A percentile compares a stretch with the other conserved stretches of the same genome.
These are phyloP conservation scores for Acomys russatus DNA, from an alignment of 2,797 vertebrate genomes.

Conservation along the genomic window DNA sequence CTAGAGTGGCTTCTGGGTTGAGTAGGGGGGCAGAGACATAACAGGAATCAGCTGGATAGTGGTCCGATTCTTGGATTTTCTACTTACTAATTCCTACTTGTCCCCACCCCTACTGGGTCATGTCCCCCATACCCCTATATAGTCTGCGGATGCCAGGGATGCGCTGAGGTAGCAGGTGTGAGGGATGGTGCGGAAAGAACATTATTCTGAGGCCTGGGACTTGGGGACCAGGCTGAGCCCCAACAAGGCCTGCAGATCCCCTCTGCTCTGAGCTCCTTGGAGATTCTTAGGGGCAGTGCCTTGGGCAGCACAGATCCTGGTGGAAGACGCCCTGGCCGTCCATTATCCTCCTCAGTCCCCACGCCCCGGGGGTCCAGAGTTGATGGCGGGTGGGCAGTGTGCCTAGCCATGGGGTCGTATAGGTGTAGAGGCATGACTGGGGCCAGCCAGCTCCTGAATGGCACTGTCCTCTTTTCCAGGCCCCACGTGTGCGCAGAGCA, in stretches of 20 bases:
- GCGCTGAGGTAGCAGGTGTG: too few relatives aligned
- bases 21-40: neutral
- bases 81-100: neutral
- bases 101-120: neutral
- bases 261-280: fast-evolving
- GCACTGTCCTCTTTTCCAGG: conserved; percentile 87
- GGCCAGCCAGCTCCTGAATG: neutral
- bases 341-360: neutral
- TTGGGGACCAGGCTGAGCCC: fast-evolving
- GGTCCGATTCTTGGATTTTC: neutral
- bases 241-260: too few relatives aligned
- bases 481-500: conserved; percentile 94
- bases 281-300: neutral
- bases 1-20: neutral
- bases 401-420: fast-evolving
- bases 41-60: neutral
- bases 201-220: fast-evolving
- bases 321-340: neutral
- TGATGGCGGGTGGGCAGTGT: neutral
- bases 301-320: too few relatives aligned
- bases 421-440: fast-evolving
- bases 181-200: neutral
- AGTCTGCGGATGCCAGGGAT: neutral
- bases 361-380: too few relatives aligned
- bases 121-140: neutral